Percentiles rank a stretch among this genome's conserved stretches.
phyloP scores from a whole-genome alignment of 2,113 vertebrate species.

The Antechinus flavipes region DNA sequence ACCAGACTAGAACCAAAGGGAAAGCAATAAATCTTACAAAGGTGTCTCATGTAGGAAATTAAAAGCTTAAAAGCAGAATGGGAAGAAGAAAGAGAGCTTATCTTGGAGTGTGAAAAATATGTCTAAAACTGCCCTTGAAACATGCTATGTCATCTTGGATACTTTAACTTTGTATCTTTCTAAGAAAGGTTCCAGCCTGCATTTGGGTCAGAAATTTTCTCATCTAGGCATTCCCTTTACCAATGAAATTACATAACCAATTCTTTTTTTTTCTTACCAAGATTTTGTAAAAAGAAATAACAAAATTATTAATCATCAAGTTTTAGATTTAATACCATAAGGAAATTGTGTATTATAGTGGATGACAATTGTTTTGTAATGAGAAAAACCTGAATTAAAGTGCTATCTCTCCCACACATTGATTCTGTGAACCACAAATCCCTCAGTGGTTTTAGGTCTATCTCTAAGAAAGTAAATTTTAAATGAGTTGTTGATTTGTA shows the following conservation, averaged over 20 bases:
- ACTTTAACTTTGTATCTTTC: neutral
- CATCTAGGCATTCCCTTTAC: neutral
- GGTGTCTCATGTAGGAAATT: neutral
- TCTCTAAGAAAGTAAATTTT: neutral
- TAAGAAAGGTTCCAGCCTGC: neutral
- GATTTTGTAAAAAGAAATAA: too few relatives aligned
- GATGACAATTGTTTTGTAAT: neutral
- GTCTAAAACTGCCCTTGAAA: accelerated
- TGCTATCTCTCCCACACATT: neutral
- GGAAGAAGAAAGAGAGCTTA: neutral
- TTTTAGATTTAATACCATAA: neutral
- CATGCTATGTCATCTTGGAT: neutral
- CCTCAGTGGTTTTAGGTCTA: neutral
- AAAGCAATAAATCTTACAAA: neutral
- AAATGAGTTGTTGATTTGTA: neutral
- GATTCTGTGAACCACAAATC: neutral
- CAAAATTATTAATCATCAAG: neutral
- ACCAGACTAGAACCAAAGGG: neutral
- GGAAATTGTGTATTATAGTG: neutral
- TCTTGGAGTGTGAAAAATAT: neutral
- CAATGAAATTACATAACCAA: neutral
- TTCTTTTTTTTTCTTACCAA: neutral
- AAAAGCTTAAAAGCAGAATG: neutral
- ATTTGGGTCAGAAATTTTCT: neutral
- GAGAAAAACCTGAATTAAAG: neutral